A percentile compares a stretch with the other conserved stretches of the same genome.
Evolutionary conservation across 1,140 invertebrate species (phyloP).

Genomic region (Zaprionus ghesquierei): DNA sequence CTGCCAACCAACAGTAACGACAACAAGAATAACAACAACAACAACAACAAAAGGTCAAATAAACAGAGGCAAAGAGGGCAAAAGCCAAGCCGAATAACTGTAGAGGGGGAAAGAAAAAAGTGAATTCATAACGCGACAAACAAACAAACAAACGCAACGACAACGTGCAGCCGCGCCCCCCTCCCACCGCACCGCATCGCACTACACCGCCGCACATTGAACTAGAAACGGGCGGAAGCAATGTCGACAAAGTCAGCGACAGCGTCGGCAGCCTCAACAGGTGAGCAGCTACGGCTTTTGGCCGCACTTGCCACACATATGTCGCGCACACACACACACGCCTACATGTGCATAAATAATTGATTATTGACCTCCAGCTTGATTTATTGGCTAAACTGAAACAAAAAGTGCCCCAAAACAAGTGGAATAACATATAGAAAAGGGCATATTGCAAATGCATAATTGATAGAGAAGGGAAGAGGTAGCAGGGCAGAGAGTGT

Average conservation of each 20-base stretch:
- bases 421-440: constrained; percentile 9
- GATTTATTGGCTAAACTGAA: constrained; percentile 69
- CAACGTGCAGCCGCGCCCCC: background rate
- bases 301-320: background rate
- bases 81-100: constrained; percentile 5
- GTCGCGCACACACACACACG: background rate
- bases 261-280: constrained; percentile 29
- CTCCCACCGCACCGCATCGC: background rate
- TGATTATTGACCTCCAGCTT: constrained; percentile 69
- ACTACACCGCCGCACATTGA: constrained; percentile 4
- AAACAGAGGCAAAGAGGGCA: background rate
- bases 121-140: background rate
- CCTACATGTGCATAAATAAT: constrained; percentile 53
- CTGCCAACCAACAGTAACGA: too few relatives aligned
- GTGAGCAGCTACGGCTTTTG: constrained; percentile 22
- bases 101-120: background rate
- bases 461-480: constrained; percentile 4
- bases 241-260: constrained; percentile 31
- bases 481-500: too few relatives aligned
- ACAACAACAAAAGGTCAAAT: constrained; percentile 11
- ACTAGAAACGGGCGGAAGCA: constrained; percentile 13
- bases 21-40: too few relatives aligned
- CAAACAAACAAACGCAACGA: constrained; percentile 13
- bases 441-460: constrained; percentile 23
- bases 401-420: constrained; percentile 13